Evolutionary conservation across 2,888 invertebrate species (phyloP).

Genomic region (Ophion slaviceki): DNA sequence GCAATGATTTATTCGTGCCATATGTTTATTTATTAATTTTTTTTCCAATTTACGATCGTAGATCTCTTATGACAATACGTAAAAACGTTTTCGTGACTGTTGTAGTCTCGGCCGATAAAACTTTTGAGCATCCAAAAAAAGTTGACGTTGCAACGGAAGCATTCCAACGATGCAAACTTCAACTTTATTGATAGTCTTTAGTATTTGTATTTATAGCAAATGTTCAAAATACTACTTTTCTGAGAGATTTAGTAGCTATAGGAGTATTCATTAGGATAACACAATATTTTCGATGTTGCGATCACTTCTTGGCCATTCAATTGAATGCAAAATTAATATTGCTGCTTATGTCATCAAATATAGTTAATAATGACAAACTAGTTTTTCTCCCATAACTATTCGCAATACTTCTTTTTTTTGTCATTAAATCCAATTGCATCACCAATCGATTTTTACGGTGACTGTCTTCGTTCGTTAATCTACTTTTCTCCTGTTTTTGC

Average conservation of each 20-base stretch:
- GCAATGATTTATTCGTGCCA: too few species aligned
- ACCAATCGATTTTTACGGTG: background rate
- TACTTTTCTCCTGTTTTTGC: background rate
- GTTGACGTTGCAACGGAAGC: too few species aligned
- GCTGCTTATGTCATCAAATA: background rate
- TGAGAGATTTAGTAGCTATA: background rate
- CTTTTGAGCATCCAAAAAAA: too few species aligned
- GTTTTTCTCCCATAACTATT: background rate
- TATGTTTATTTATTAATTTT: too few species aligned
- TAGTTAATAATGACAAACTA: background rate
- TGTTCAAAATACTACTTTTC: too few species aligned
- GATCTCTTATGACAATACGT: too few species aligned
- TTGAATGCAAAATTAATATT: background rate
- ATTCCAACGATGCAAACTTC: too few species aligned
- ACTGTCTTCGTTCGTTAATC: background rate
- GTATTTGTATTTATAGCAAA: too few species aligned
- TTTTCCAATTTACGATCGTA: too few species aligned
- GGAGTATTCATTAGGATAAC: background rate
- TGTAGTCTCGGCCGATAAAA: too few species aligned
- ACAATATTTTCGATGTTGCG: background rate
- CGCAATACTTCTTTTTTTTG: background rate
- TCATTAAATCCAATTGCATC: background rate
- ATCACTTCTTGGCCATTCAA: background rate
- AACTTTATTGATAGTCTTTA: too few species aligned
- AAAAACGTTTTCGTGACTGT: too few species aligned